Base-by-base conservation (phyloP, 92 coral and sea anemone genomes). In the Zoanthus solanderi region DNA sequence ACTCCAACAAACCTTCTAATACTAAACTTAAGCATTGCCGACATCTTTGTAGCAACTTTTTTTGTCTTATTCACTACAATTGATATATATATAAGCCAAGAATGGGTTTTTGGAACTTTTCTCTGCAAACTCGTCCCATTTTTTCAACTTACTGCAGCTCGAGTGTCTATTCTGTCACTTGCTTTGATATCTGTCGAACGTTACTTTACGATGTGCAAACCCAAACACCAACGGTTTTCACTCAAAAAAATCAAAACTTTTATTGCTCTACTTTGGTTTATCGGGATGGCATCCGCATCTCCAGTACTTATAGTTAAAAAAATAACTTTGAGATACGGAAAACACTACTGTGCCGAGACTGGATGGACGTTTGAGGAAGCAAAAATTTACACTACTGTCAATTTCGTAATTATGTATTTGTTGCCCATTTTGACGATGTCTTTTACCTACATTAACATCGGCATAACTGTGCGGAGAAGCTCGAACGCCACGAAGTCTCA, bases 131-230 rank as follows among this genome's bases (percentile, higher is more conserved):
- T 93, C 17, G 94, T 95, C 18, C 73, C 96, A 4, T 95, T 93
- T 61, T 76, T 92, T 0, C 91, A 89, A 52, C 94, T 92, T 44
- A 78, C 93, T 18, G 96, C 93, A 17, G 86, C 78, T n/a, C 86
- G 88, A 44, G 90, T 90, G 5, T 95, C 96, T 4, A 93, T 95
- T 29, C 81, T 95, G 9, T 84, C 94, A 44, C 93, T 95, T 4
- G 90, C 93, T 1, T 93, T 91, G 9, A 85, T 95, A 30, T 93
- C 98, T 4, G 88, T 95, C 8, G 98, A 95, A 56, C 89, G 98
- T 34, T 95, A 95, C 52, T 85, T 93, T 23, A 78, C 94, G 0
- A 87, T 95, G 18, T 95, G 98, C 78, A 89, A 84, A 17, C 94
- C 94, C 28, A 80, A 88, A 8, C 68, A 77, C 14, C 30, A 76